Evolutionary conservation across 37 sponge, comb jelly and placozoan species (phyloP), one percentile per base, ranked within the genome.

Genomic region (Amphimedon queenslandica): DNA sequence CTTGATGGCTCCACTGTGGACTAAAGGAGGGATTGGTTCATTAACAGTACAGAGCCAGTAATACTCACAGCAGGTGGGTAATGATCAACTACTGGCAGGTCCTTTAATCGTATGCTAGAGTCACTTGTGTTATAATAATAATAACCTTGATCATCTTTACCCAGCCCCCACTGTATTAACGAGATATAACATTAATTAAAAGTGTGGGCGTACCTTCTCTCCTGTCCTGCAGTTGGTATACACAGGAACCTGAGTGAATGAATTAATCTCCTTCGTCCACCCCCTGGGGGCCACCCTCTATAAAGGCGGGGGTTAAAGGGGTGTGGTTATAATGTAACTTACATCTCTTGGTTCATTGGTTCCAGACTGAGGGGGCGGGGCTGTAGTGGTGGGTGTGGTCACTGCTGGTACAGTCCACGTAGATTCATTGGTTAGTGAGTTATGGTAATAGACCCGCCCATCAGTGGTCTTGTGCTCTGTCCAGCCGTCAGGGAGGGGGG

Each of bases 41-140:
- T n/a, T n/a, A n/a, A n/a, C n/a, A n/a, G n/a, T n/a, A n/a, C n/a
- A n/a, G n/a, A n/a, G n/a, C n/a, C n/a, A n/a, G n/a, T n/a, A n/a
- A n/a, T n/a, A n/a, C n/a, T n/a, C n/a, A n/a, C n/a, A n/a, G 31
- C 0, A 35, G 65, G 29, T 42, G 65, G 1, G 31, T 77, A 21
- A 35, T 68, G 67, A 43, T 42, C 58, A 34, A 40, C 29, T 3
- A 35, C 4, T 76, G 87, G 84, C 0, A 88, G 76, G 42, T 88
- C 89, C 1, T 61, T 73, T 1, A 79, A 55, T 0, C 70, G 72
- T 21, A 75, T 32, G 8, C 38, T 16, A 0, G 89, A 61, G 67
- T 88, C 77, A 29, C 80, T 47, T 76, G 71, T 79, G 53, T 79
- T 88, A 78, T 88, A 88, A 70, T 71, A 88, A 67, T 83, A 73